Conservation (phyloP, 2,888 invertebrate species). For the Torymus auratus region DNA sequence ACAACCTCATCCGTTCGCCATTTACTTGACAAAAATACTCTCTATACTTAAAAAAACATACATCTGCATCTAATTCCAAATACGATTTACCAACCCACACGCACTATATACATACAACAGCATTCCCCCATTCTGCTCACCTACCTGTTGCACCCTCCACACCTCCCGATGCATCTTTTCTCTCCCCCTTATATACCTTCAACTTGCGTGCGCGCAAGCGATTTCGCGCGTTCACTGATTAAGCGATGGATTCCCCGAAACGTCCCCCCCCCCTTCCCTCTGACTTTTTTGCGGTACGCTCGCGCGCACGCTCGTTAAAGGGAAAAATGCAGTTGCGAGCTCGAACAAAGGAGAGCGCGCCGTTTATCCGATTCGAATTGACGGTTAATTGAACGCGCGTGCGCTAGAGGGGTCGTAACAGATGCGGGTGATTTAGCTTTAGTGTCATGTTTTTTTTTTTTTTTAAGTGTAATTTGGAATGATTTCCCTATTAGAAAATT, state of each 20-base stretch:
- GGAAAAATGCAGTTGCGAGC: constrained; percentile 37
- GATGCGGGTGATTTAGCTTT: no score
- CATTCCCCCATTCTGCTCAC: no score
- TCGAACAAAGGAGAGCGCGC: constrained; percentile 14
- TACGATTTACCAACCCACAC: no score
- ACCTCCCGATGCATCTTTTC: not conserved
- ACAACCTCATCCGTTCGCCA: no score
- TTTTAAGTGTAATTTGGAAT: no score
- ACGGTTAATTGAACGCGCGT: constrained; percentile 39
- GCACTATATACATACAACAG: no score
- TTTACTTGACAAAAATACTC: no score
- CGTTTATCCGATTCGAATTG: not conserved
- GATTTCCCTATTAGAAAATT: no score
- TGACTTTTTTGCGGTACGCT: not conserved
- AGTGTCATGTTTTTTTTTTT: no score
- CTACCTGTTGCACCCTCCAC: no score
- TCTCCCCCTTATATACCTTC: constrained; percentile 20
- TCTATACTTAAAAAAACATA: no score
- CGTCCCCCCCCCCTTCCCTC: constrained; percentile 11
- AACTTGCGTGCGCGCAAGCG: constrained; percentile 34
- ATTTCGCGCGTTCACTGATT: constrained; percentile 48
- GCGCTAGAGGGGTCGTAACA: not conserved
- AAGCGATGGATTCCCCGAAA: constrained; percentile 55
- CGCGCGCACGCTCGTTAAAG: constrained; percentile 36
- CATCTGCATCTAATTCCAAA: no score